A percentile compares a stretch with the other conserved stretches of the same genome.
These are phyloP conservation scores for Eupeodes corollae DNA, from an alignment of 1,140 invertebrate genomes.

Conservation along the genomic window DNA sequence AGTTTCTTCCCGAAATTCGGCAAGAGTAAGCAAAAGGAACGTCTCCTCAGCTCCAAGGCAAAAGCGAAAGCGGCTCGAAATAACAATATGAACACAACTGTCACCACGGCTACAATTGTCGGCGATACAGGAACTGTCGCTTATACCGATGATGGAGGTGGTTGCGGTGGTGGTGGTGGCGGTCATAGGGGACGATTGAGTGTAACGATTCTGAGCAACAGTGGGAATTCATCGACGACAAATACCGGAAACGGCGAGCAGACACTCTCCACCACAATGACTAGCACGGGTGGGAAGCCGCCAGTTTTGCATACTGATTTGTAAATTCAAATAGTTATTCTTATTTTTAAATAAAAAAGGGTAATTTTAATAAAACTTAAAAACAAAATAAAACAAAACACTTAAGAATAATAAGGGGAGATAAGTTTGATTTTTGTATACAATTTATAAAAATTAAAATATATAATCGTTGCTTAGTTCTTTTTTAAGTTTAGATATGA, in stretches of 20 bases:
- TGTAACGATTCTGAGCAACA: neutral
- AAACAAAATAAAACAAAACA: no score
- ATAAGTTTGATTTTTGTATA: no score
- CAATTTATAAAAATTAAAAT: no score
- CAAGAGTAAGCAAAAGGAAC: constrained; percentile 25
- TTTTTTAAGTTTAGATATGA: no score
- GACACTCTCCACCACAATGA: neutral
- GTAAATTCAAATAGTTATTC: constrained; percentile 14
- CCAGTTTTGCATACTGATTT: constrained; percentile 33
- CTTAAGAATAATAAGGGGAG: no score
- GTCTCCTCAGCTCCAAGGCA: constrained; percentile 14
- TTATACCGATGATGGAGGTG: constrained; percentile 8
- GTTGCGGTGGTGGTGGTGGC: neutral
- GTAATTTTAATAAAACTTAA: no score
- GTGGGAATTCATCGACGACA: constrained; percentile 3
- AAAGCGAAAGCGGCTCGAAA: constrained; percentile 13
- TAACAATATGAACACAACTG: constrained; percentile 21
- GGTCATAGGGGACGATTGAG: constrained; percentile 9
- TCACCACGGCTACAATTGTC: constrained; percentile 6
- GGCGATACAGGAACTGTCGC: constrained; percentile 10
- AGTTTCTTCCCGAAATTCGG: constrained; percentile 67
- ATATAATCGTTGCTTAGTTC: no score
- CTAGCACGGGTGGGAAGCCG: constrained; percentile 16
- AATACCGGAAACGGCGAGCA: constrained; percentile 16
- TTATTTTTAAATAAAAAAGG: no score